Conservation (phyloP, 35 echinoderm and acorn worm genomes). For the Nesometra sesokonis region DNA sequence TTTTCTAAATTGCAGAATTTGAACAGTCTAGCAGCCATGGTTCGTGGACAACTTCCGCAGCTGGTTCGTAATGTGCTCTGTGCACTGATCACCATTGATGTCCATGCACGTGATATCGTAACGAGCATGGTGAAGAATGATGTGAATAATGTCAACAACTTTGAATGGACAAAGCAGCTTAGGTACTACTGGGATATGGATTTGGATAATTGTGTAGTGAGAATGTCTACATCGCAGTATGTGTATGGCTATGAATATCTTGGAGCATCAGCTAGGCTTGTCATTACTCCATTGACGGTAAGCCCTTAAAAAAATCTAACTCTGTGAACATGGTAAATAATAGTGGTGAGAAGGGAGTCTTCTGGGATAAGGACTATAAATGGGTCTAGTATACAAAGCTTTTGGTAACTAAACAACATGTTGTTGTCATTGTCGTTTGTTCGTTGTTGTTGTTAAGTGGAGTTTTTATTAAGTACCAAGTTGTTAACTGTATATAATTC, state of each 20-base stretch:
- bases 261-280: slow-evolving; percentile 79
- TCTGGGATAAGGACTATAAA: too few relatives aligned
- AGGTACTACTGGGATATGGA: slow-evolving; percentile 97
- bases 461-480: too few relatives aligned
- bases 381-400: not conserved
- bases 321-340: too few relatives aligned
- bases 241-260: slow-evolving; percentile 98
- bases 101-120: slow-evolving; percentile 94
- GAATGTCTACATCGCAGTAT: slow-evolving; percentile 99
- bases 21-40: slow-evolving; percentile 66
- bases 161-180: slow-evolving; percentile 90
- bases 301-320: slow-evolving; percentile 5
- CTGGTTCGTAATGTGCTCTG: slow-evolving; percentile 78
- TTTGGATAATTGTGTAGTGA: slow-evolving; percentile 88
- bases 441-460: too few relatives aligned
- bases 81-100: slow-evolving; percentile 89
- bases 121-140: slow-evolving; percentile 78
- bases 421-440: not conserved
- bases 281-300: slow-evolving; percentile 94
- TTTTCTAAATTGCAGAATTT: slow-evolving; percentile 31
- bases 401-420: not conserved
- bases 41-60: slow-evolving; percentile 72
- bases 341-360: too few relatives aligned
- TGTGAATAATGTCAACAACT: slow-evolving; percentile 55
- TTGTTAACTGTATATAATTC: too few relatives aligned